phyloP scores from a whole-genome alignment of 2,888 invertebrate genomes.

The Rhagium mordax region DNA sequence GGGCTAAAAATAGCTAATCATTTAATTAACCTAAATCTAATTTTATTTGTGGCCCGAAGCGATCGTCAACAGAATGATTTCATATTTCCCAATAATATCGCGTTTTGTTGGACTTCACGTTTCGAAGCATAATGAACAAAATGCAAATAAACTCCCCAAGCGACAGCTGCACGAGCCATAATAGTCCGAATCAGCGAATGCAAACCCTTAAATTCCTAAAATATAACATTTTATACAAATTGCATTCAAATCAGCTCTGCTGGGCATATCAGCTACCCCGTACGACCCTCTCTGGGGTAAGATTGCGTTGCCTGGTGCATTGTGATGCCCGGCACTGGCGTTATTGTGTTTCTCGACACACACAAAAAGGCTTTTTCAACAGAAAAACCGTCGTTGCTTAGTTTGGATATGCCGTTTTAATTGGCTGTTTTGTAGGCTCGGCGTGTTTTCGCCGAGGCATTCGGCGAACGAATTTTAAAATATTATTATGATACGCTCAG shows the following conservation, averaged over 20 bases:
- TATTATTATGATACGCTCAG: background rate
- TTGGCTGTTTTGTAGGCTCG: background rate
- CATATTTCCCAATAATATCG: background rate
- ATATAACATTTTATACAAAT: slow-evolving; percentile 62
- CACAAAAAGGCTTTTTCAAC: slow-evolving; percentile 24
- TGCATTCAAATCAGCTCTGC: slow-evolving; percentile 62
- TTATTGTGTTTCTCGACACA: slow-evolving; percentile 13
- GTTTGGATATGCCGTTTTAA: slow-evolving; percentile 13
- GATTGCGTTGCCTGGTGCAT: slow-evolving; percentile 27
- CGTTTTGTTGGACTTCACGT: background rate
- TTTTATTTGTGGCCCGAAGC: too few species aligned
- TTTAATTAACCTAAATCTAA: too few species aligned
- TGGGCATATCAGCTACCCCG: slow-evolving; percentile 12
- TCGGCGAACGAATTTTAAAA: background rate
- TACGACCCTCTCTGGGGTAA: slow-evolving; percentile 18
- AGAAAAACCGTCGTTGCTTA: slow-evolving; percentile 24
- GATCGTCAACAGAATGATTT: background rate
- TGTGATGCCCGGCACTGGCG: slow-evolving; percentile 12
- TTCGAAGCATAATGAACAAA: background rate
- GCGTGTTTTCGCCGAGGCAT: background rate
- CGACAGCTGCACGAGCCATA: slow-evolving; percentile 17
- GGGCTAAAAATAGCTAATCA: too few species aligned
- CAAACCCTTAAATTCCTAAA: slow-evolving; percentile 56
- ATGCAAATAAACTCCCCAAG: slow-evolving; percentile 23
- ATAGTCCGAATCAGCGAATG: background rate